Percentiles rank a stretch among this genome's conserved stretches.
Evolutionary conservation across 1,140 invertebrate species (phyloP).

Genomic region (Drosophila albomicans): DNA sequence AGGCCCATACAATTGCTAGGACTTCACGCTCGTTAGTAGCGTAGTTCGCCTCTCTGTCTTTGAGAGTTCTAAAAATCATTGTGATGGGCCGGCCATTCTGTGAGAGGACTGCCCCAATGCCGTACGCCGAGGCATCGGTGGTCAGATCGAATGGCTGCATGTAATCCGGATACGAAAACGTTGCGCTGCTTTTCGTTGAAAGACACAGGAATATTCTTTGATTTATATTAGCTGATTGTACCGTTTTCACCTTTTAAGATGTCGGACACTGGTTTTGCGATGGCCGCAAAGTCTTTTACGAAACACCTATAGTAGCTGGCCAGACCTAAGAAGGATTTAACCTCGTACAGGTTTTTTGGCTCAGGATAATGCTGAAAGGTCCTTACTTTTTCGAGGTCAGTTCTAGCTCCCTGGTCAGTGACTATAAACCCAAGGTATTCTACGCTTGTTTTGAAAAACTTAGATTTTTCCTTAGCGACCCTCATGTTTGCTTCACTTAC

Average conservation of each 20-base stretch:
- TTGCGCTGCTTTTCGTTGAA: not conserved
- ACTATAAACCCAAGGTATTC: slow-evolving; percentile 1
- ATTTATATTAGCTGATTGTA: not conserved
- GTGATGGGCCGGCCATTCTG: too few relatives aligned
- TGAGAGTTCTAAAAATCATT: too few relatives aligned
- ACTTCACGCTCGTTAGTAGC: too few relatives aligned
- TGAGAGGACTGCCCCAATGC: not conserved
- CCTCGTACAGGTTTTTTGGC: not conserved
- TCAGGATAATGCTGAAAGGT: not conserved
- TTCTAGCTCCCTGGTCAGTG: not conserved
- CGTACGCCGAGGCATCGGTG: slow-evolving; percentile 2
- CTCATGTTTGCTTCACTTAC: too few relatives aligned
- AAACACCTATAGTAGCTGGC: not conserved
- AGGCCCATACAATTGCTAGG: too few relatives aligned
- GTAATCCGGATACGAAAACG: not conserved
- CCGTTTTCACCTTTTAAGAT: slow-evolving; percentile 41
- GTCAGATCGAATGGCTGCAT: slow-evolving; percentile 3
- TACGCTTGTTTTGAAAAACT: too few relatives aligned
- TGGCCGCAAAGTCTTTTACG: not conserved
- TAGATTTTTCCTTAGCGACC: too few relatives aligned
- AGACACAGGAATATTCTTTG: not conserved
- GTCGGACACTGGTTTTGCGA: not conserved
- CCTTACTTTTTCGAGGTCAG: not conserved
- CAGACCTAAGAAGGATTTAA: not conserved
- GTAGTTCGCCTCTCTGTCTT: too few relatives aligned